Percentiles rank a stretch among this genome's conserved stretches.
These are phyloP conservation scores for Neopelma chrysocephalum DNA, from an alignment of 2,797 vertebrate genomes.

Conservation along the genomic window DNA sequence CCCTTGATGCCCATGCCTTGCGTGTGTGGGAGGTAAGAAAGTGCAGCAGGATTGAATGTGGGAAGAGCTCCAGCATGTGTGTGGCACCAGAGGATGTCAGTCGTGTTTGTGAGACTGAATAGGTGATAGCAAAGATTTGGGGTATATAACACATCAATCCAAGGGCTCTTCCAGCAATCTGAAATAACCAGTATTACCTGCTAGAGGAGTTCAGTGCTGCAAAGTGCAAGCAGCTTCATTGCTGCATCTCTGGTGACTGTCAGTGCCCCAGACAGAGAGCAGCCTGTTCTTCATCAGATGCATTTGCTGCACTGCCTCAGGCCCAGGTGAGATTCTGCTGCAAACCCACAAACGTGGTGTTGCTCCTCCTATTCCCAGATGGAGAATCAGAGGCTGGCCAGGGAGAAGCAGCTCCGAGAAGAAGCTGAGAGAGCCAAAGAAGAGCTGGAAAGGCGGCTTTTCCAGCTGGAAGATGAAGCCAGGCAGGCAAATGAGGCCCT, in stretches of 20 bases:
- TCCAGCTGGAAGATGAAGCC: conserved; percentile 92
- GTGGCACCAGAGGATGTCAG: not conserved
- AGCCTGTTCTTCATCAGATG: not conserved
- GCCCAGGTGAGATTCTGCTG: not conserved
- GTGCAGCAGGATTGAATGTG: not conserved
- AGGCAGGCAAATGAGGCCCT: conserved; percentile 90
- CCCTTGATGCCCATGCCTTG: not conserved
- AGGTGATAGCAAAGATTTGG: not conserved
- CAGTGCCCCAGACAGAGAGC: not conserved
- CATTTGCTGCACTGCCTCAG: not conserved
- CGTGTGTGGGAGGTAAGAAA: not conserved
- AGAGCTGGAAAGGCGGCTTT: conserved; percentile 89
- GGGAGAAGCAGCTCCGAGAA: conserved; percentile 92
- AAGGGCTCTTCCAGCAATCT: not conserved
- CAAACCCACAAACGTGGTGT: not conserved
- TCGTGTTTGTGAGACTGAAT: not conserved
- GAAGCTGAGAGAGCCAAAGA: conserved; percentile 91
- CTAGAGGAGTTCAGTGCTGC: not conserved
- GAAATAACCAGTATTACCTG: not conserved
- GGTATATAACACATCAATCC: not conserved
- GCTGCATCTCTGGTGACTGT: not conserved
- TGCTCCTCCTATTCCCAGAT: conserved; percentile 74
- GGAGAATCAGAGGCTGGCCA: conserved; percentile 89
- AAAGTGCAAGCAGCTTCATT: not conserved
- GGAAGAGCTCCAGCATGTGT: not conserved